A percentile compares a stretch with the other conserved stretches of the same genome.
Evolutionary conservation across 2,113 vertebrate species (phyloP).

Genomic region (Periophthalmodon schlosseri): DNA sequence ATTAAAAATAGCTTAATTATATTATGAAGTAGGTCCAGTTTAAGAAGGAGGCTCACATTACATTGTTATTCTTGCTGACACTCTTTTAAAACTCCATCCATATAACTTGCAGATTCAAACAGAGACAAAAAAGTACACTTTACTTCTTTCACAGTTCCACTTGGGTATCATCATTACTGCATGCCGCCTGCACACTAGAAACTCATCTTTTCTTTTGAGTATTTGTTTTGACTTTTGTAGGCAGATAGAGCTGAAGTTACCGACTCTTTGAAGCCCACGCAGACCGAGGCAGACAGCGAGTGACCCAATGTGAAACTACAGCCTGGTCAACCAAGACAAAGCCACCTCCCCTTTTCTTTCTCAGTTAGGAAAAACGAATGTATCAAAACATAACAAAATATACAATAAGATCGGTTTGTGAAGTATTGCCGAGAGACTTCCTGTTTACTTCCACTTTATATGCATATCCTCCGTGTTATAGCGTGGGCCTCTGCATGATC

Average conservation of each 20-base stretch:
- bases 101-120: neutral
- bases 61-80: neutral
- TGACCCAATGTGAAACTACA: constrained; percentile 32
- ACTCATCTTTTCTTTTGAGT: neutral
- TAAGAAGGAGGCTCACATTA: too few relatives aligned
- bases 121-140: neutral
- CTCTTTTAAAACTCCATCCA: neutral
- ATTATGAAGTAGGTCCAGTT: too few relatives aligned
- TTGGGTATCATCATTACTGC: neutral
- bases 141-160: neutral
- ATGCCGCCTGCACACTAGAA: neutral
- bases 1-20: too few relatives aligned
- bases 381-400: constrained; percentile 6
- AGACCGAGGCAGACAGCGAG: constrained; percentile 28
- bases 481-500: neutral
- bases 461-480: neutral
- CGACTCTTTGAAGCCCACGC: constrained; percentile 28
- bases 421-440: constrained; percentile 1
- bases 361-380: neutral
- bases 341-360: constrained; percentile 7
- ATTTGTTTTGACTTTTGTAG: constrained; percentile 9
- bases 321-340: constrained; percentile 26
- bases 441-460: neutral
- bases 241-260: constrained; percentile 14
- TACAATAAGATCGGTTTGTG: neutral